Conservation (phyloP, 2,888 invertebrate species). For the Hymenopus coronatus region DNA sequence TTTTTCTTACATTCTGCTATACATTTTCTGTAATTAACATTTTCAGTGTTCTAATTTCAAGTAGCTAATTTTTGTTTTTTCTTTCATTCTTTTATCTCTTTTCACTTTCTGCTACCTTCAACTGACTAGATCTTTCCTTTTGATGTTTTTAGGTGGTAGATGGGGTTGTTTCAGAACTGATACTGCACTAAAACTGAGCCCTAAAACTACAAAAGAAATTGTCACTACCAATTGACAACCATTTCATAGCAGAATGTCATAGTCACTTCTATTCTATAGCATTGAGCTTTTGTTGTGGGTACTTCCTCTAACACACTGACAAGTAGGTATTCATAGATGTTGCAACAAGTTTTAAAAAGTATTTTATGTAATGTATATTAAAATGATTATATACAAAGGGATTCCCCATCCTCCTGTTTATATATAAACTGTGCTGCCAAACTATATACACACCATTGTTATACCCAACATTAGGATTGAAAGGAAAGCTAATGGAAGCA, state of each 20-base stretch:
- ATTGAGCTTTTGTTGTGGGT: background rate
- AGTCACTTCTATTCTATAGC: background rate
- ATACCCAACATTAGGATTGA: background rate
- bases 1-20: background rate
- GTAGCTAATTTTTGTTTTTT: background rate
- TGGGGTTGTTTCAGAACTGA: background rate
- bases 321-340: background rate
- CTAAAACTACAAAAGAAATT: background rate
- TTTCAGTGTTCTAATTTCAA: background rate
- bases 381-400: background rate
- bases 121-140: background rate
- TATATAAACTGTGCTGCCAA: background rate
- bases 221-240: background rate
- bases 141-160: background rate
- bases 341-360: background rate
- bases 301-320: background rate
- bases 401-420: background rate
- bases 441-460: background rate
- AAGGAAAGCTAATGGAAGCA: no score
- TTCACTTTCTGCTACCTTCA: background rate
- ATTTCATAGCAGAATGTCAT: background rate
- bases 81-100: background rate
- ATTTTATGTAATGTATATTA: background rate
- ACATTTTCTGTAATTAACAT: background rate
- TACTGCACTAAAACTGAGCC: background rate